phyloP scores from a whole-genome alignment of 2,113 vertebrate genomes.

The Laticauda laticaudata region DNA sequence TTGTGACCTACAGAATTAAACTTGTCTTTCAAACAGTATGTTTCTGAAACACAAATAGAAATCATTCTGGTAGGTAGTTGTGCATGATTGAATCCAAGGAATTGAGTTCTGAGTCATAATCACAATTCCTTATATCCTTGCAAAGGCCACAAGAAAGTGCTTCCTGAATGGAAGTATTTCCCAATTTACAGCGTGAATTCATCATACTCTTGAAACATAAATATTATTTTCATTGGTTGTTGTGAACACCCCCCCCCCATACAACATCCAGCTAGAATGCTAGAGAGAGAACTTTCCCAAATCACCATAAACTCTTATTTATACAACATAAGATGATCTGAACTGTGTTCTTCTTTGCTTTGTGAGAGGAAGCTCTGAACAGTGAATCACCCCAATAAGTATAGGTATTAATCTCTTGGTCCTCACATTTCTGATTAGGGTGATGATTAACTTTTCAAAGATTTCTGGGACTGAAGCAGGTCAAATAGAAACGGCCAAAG shows the following conservation, averaged over 20 bases:
- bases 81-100: neutral
- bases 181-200: neutral
- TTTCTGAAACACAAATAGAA: neutral
- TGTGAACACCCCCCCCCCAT: neutral
- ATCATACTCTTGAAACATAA: neutral
- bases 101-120: neutral
- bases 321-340: neutral
- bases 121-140: neutral
- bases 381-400: neutral
- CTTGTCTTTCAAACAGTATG: neutral
- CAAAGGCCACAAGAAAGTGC: neutral
- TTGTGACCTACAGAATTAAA: neutral
- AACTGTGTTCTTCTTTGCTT: neutral
- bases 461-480: neutral
- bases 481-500: neutral
- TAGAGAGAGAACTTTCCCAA: neutral
- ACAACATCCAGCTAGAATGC: neutral
- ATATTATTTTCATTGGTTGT: neutral
- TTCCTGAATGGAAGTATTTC: neutral
- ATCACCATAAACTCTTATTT: neutral
- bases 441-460: neutral
- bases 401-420: neutral
- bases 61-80: neutral
- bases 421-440: neutral
- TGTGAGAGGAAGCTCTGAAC: neutral